Evolutionary conservation across 2,113 vertebrate genomes (phyloP).

Genomic region (Urocynchramus pylzowi): DNA sequence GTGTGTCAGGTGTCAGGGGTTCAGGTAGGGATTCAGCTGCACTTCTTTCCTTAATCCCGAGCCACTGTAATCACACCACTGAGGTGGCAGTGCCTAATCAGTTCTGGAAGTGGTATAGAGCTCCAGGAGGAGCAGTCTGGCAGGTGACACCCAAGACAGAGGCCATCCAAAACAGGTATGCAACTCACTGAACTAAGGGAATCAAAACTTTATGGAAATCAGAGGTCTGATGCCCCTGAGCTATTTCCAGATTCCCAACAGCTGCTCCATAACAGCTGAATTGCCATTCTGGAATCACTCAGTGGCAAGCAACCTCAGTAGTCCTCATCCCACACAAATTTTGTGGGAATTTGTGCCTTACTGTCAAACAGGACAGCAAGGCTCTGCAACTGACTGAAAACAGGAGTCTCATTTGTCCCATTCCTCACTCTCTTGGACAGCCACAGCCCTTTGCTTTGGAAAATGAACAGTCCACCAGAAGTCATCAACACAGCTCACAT

Average conservation of each 20-base stretch:
- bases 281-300: neutral
- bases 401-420: neutral
- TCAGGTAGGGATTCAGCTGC: neutral
- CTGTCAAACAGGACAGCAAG: neutral
- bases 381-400: neutral
- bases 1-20: neutral
- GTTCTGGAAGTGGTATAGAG: neutral
- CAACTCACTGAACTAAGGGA: neutral
- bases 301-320: fast-evolving
- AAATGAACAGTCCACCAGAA: neutral
- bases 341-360: neutral
- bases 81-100: neutral
- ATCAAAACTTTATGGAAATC: neutral
- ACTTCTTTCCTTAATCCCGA: neutral
- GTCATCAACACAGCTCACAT: neutral
- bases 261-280: neutral
- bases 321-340: neutral
- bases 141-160: neutral
- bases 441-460: neutral
- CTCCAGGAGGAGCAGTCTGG: neutral
- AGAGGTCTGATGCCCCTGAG: neutral
- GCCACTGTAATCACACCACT: neutral
- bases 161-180: neutral
- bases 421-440: neutral
- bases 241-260: neutral